These are phyloP conservation scores for Polypterus bichir DNA, from an alignment of 2,113 vertebrate genomes.

Conservation along the genomic window DNA sequence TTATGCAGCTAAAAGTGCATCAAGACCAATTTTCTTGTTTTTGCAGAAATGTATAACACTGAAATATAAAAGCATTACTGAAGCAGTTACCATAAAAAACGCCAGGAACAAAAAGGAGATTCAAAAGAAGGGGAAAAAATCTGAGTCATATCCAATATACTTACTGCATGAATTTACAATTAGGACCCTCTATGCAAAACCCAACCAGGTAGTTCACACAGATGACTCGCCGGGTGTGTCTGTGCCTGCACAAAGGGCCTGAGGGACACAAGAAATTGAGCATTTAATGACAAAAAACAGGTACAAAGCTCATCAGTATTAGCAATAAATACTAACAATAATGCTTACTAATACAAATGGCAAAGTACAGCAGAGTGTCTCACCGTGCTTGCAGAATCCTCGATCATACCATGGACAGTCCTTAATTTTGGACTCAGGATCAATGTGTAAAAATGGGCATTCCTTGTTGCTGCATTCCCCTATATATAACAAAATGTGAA, in stretches of 20 bases:
- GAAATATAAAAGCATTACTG: no score
- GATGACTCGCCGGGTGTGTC: slow-evolving; percentile 91
- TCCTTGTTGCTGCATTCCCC: slow-evolving; percentile 98
- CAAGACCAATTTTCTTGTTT: no score
- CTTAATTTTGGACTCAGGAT: slow-evolving; percentile 98
- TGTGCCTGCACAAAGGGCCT: slow-evolving; percentile 93
- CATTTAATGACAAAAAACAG: neutral
- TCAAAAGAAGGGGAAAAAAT: no score
- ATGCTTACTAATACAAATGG: neutral
- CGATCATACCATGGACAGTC: slow-evolving; percentile 98
- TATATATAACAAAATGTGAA: slow-evolving; percentile 25
- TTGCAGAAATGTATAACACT: no score
- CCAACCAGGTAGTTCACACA: slow-evolving; percentile 97
- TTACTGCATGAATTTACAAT: slow-evolving; percentile 99
- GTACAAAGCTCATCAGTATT: neutral
- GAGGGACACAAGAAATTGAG: slow-evolving; percentile 14
- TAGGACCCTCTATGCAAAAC: slow-evolving; percentile 89
- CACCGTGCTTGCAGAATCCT: slow-evolving; percentile 97
- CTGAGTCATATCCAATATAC: slow-evolving; percentile 31
- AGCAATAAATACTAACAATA: neutral
- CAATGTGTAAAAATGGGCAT: slow-evolving; percentile 95
- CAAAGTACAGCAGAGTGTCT: slow-evolving; percentile 17
- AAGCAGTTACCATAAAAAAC: no score
- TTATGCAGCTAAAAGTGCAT: no score
- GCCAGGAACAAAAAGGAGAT: no score